Percentiles rank a stretch among this genome's conserved stretches.
These are phyloP conservation scores for Cephalophus harveyi DNA, from an alignment of 2,113 vertebrate species.

Conservation along the genomic window DNA sequence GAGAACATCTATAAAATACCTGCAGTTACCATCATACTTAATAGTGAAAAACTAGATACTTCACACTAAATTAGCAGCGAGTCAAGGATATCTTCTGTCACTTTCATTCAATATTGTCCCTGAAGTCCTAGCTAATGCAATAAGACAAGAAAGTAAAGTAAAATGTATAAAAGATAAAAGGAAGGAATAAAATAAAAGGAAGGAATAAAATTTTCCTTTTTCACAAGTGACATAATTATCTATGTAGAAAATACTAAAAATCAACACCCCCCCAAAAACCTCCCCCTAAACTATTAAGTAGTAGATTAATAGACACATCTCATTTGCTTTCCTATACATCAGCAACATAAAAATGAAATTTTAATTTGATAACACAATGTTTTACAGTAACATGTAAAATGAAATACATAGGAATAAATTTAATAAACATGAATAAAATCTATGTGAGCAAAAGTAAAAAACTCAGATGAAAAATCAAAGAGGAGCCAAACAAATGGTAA, in stretches of 20 bases:
- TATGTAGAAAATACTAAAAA: not conserved
- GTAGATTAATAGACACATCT: not conserved
- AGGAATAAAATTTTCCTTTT: too few species aligned
- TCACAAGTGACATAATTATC: not conserved
- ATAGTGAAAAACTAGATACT: too few species aligned
- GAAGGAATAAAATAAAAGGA: not conserved
- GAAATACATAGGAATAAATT: not conserved
- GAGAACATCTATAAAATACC: not conserved
- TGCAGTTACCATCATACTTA: too few species aligned
- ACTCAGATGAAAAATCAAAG: not conserved
- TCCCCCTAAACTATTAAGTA: not conserved
- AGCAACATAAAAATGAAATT: not conserved
- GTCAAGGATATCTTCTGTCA: not conserved
- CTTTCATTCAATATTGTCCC: not conserved
- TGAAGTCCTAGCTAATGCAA: not conserved
- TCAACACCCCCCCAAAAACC: not conserved
- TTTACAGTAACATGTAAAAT: not conserved
- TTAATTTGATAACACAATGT: not conserved
- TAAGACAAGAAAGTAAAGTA: not conserved
- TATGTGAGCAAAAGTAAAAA: not conserved
- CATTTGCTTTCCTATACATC: not conserved
- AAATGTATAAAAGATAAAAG: not conserved
- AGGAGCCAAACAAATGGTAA: not conserved
- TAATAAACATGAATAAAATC: not conserved
- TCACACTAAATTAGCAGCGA: not conserved